phyloP scores from a whole-genome alignment of 2,888 invertebrate genomes.

The Marasmarcha lunaedactyla region DNA sequence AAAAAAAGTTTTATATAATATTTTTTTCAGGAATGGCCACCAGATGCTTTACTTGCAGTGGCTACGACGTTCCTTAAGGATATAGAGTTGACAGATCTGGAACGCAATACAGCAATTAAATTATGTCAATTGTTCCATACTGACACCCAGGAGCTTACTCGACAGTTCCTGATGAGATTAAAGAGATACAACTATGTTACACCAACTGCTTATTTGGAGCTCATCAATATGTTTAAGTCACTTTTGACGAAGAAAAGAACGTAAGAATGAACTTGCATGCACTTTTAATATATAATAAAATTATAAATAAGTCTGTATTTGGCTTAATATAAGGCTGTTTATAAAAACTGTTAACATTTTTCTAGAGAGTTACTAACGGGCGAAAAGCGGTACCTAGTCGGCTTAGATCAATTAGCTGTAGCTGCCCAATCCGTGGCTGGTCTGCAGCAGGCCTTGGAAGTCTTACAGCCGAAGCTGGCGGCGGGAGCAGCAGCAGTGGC shows the following conservation, averaged over 20 bases:
- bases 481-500: slow-evolving; percentile 90
- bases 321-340: no score
- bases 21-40: slow-evolving; percentile 84
- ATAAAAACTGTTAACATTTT: no score
- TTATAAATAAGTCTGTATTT: no score
- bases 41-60: slow-evolving; percentile 91
- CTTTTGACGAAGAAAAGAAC: slow-evolving; percentile 81
- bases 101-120: slow-evolving; percentile 82
- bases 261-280: no score
- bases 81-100: slow-evolving; percentile 80
- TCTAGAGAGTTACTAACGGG: slow-evolving; percentile 75
- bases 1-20: no score
- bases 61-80: slow-evolving; percentile 85
- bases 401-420: slow-evolving; percentile 85
- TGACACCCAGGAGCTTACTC: slow-evolving; percentile 80
- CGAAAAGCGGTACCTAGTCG: slow-evolving; percentile 85
- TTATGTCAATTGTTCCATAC: slow-evolving; percentile 93
- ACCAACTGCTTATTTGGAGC: slow-evolving; percentile 91
- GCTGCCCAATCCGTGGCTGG: slow-evolving; percentile 84
- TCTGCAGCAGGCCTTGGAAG: slow-evolving; percentile 86
- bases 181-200: slow-evolving; percentile 90
- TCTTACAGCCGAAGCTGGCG: slow-evolving; percentile 88
- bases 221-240: slow-evolving; percentile 90
- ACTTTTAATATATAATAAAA: no score
- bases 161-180: slow-evolving; percentile 71